phyloP scores from a whole-genome alignment of 2,113 vertebrate species.

The Calonectris borealis region DNA sequence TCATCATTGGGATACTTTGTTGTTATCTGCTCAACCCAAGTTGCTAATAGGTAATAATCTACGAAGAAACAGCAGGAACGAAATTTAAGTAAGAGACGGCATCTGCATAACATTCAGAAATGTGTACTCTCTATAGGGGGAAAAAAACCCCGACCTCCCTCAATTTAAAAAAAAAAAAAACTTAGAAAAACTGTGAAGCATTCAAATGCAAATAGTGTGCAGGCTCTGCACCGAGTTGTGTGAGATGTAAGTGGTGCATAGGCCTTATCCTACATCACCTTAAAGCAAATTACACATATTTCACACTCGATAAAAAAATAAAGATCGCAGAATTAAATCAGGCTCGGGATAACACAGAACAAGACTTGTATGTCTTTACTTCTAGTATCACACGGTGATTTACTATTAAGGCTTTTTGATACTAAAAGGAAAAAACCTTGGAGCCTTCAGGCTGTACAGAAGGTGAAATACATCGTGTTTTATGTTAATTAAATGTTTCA shows the following conservation, averaged over 20 bases:
- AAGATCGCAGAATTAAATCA: not conserved
- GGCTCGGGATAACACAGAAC: not conserved
- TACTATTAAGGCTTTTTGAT: not conserved
- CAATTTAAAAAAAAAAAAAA: not conserved
- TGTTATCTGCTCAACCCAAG: not conserved
- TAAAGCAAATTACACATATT: not conserved
- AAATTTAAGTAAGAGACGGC: not conserved
- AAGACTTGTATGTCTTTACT: not conserved
- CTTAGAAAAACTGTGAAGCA: not conserved
- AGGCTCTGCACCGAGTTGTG: not conserved
- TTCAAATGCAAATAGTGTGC: not conserved
- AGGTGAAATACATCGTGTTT: not conserved
- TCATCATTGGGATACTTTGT: not conserved
- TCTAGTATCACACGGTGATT: not conserved
- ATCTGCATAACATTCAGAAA: not conserved
- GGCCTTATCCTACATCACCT: not conserved
- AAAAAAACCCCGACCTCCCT: not conserved
- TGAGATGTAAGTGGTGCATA: not conserved
- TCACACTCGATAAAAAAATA: not conserved
- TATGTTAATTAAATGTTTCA: not conserved
- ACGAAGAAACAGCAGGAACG: not conserved
- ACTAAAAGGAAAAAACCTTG: not conserved
- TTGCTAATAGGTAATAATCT: not conserved
- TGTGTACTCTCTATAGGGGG: accelerated
- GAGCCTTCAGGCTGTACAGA: not conserved